Evolutionary conservation across 2,113 vertebrate genomes (phyloP), one percentile per base, ranked within the genome.

Genomic region (Nannobrachium achirus): DNA sequence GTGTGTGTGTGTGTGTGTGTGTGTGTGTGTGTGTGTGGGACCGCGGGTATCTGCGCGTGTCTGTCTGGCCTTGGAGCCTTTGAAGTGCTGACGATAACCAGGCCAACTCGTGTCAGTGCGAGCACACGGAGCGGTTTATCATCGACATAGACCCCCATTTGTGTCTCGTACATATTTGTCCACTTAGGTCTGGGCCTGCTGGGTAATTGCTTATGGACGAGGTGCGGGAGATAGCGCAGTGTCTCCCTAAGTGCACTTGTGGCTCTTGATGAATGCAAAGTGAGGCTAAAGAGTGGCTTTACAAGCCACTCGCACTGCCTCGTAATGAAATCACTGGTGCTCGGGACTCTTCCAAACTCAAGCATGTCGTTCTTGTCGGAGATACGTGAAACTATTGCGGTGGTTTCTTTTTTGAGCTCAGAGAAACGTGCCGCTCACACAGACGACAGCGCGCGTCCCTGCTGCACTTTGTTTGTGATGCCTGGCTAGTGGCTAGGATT

Each of bases 71-170:
- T 64, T 4, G 16, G 63, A 65, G 75, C 69, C 63, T 90, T 89
- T 89, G 87, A 89, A 84, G 87, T 84, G 81, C 75, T 84, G 84
- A 88, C 81, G 82, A 73, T 83, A 74, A 76, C 87, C 89, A 89
- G 89, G 74, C 87, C 59, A 68, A 14, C 55, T 33, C 40, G 9
- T 74, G 82, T 84, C 87, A 79, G 74, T 50, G 41, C 49, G 69
- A 42, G 60, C 69, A 53, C 73, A 20, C 53, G 1, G 76, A 48
- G 66, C 25, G 69, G 73, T 90, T 80, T 72, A 85, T 88, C 85
- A 86, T 77, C 63, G 25, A 53, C 71, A 86, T 60, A 78, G 73
- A 82, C 86, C 83, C n/a, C 85, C 50, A 83, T 83, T 83, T 85
- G 56, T 51, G 46, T 74, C 81, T 53, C 0, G 70, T 68, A 67